Evolutionary conservation across 2,888 invertebrate genomes (phyloP), one percentile per base, ranked within the genome.

Genomic region (Plebejus anna): DNA sequence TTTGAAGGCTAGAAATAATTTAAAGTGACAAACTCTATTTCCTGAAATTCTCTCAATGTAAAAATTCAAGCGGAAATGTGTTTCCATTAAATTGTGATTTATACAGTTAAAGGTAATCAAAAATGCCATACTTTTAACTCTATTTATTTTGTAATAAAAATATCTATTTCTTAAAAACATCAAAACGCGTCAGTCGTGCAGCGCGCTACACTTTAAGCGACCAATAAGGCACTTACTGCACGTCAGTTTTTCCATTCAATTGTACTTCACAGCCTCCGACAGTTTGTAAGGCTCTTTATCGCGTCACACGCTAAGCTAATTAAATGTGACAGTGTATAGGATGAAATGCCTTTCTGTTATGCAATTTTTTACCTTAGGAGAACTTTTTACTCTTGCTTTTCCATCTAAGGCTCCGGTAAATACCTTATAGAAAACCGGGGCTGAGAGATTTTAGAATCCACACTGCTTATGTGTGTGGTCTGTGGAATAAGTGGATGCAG

Each of bases 191-290:
- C 72, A 28, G 72, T 42, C 72, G 72, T 22, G 72, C 72, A 28
- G 47, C 42, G 22, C 72, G 22, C 22, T 22, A 22, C 22, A 22
- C 22, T 28, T n/a, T 22, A 22, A 59, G 22, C 70, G 36, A 72
- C 47, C 47, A 42, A 72, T 72, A 75, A 75, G 76, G 76, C 70
- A 78, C 75, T 71, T 75, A 70, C 76, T 78, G 70, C 76, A 77
- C 75, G 77, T 78, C 61, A 51, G 36, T 57, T 76, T 75, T 77
- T 76, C 77, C 77, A 77, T 75, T 70, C 57, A 75, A 73, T 72
- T 51, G n/a, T 38, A 55, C 51, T 55, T 73, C 73, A 73, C 32
- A 73, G 51, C 22, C 28, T 51, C 72, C 72, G 38, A 32, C 71
- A 51, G 47, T 42, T 71, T 71, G 71, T 73, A 73, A 51, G 72